phyloP scores from a whole-genome alignment of 2,888 invertebrate genomes.

The Mimumesa dahlbomi region DNA sequence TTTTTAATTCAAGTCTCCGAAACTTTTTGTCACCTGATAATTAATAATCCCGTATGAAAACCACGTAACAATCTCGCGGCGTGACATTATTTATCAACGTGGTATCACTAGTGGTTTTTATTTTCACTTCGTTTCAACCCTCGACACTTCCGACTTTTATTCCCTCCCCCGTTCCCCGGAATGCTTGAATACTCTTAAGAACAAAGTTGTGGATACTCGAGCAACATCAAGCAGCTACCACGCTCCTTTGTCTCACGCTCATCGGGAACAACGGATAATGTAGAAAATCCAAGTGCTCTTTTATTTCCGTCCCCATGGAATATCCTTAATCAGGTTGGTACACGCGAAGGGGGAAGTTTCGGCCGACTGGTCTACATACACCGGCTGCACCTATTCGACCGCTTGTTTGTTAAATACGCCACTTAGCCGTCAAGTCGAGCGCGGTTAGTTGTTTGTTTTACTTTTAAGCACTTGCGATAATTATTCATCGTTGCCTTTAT shows the following conservation, averaged over 20 bases:
- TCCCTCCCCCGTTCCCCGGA: too few species aligned
- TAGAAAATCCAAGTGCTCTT: constrained; percentile 39
- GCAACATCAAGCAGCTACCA: not conserved
- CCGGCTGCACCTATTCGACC: constrained; percentile 34
- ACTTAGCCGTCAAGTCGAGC: constrained; percentile 75
- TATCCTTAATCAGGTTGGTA: constrained; percentile 50
- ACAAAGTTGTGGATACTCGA: not conserved
- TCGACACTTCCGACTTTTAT: too few species aligned
- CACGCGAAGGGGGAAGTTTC: constrained; percentile 18
- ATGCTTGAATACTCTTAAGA: too few species aligned
- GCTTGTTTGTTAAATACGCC: constrained; percentile 74
- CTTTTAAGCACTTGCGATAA: constrained; percentile 74
- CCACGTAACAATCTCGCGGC: too few species aligned
- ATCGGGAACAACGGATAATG: constrained; percentile 34
- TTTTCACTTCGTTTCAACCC: too few species aligned
- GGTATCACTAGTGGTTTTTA: too few species aligned
- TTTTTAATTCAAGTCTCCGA: too few species aligned
- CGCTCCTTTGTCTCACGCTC: constrained; percentile 12
- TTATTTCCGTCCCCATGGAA: constrained; percentile 30
- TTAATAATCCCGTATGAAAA: too few species aligned
- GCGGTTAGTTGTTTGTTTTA: constrained; percentile 76
- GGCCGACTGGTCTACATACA: constrained; percentile 22
- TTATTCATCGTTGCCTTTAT: constrained; percentile 77
- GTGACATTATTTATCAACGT: too few species aligned
- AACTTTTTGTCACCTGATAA: too few species aligned